Conservation (phyloP, 2,797 vertebrate genomes). For the Chelmon rostratus region DNA sequence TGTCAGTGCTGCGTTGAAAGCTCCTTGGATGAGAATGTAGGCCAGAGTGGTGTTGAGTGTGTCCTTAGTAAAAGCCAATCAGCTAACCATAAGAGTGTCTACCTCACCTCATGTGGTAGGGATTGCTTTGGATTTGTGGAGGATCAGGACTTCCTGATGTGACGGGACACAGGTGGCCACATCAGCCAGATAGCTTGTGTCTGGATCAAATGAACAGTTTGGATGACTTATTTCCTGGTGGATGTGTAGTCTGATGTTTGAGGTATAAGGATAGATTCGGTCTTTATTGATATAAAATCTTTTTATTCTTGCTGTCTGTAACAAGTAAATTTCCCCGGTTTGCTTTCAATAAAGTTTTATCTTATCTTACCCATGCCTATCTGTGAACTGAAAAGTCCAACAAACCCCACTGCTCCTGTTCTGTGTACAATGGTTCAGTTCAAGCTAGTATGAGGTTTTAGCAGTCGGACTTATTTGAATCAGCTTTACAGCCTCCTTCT, state of each 20-base stretch:
- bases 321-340: too few relatives aligned
- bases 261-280: too few relatives aligned
- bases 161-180: conserved; percentile 42
- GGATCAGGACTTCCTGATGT: conserved; percentile 55
- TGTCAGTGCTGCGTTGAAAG: neutral
- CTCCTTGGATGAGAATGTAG: conserved; percentile 10
- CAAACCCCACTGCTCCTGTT: neutral
- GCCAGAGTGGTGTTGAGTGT: neutral
- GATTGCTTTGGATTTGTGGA: conserved; percentile 61
- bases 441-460: neutral
- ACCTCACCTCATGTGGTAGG: neutral
- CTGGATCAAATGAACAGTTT: conserved; percentile 12
- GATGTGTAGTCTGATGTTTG: neutral
- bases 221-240: neutral
- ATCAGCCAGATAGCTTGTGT: conserved; percentile 31
- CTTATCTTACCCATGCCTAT: too few relatives aligned
- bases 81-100: neutral
- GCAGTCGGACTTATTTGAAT: neutral
- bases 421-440: neutral
- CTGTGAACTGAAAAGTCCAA: neutral
- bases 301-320: too few relatives aligned
- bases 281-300: too few relatives aligned
- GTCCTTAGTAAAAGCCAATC: neutral
- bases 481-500: too few relatives aligned
- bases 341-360: too few relatives aligned